Base-by-base conservation (phyloP, 2,113 vertebrate genomes). In the Lota lota region DNA sequence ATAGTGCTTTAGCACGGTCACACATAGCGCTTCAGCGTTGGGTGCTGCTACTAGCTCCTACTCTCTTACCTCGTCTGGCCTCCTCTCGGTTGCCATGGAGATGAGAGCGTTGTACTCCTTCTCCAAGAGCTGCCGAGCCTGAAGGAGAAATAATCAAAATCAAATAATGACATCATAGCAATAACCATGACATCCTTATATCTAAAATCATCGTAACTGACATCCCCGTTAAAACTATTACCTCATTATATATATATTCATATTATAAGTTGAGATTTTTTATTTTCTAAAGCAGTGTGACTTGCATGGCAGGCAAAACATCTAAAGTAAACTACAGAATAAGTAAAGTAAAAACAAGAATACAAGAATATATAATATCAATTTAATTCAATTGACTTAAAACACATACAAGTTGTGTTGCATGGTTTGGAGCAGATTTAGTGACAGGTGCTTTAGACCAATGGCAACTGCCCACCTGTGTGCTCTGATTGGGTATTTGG, bases 401-500 rank as follows among this genome's bases (percentile, higher is more conserved):
- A 33, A 33, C 28, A 18, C n/a, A 18, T 7, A n/a, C 5, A 5
- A 18, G 6, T 1, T 56, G 58, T 6, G 18, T 60, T 22, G 58
- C 15, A 19, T 58, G 0, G 56, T 58, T 4, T 14, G 51, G 17
- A 17, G 12, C 51, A 1, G n/a, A 20, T n/a, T 1, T 1, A 12
- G 56, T 58, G 3, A 58, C 18, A n/a, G n/a, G 20, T 4, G 19
- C 58, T 60, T 21, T 11, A 20, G 20, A 62, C 22, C 22, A 33
- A 4, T 20, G 63, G 20, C 18, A 4, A 1, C 18, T 24, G 57
- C 8, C 18, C 67, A 94, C 95, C 94, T 97, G 95, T 54, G 93
- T 93, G 81, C 96, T 97, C 85, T 95, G 95, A 57, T 95, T 97
- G 80, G 95, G 95, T 73, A 97, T 95, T 87, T 97, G 95, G 56